Evolutionary conservation across 2,888 invertebrate species (phyloP), one percentile per base, ranked within the genome.

Genomic region (Drosophila fungiperda): DNA sequence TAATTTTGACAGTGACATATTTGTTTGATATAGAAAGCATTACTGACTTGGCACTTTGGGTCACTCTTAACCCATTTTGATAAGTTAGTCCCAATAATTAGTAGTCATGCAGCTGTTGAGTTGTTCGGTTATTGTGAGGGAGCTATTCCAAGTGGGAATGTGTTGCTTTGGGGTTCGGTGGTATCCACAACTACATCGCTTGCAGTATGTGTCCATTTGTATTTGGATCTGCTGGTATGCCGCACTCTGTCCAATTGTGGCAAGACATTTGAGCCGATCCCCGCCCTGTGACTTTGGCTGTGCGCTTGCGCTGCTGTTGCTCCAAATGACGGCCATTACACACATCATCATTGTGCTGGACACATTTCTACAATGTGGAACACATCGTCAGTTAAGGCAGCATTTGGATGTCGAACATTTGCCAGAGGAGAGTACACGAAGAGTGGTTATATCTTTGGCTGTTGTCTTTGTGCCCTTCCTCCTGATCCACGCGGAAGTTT

Each of bases 211-310:
- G 9, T 38, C 36, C 0, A 26, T 80, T 1, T 12, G 32, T 11
- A 1, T 23, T 3, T 90, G 87, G 87, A 1, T 70, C 15, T 38
- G 32, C 17, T 88, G 86, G 86, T 80, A 75, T 23, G 8, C 26
- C 0, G 26, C 6, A 4, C 32, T 73, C 1, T 73, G 71, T 59
- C 48, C 32, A 8, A 29, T 20, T 1, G 53, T 55, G 0, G 6
- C 42, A 1, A 54, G 11, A 15, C 23, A 49, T 4, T 5, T 33
- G 0, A 8, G 17, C 1, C 17, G 0, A 2, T 2, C 23, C 4
- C 1, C 26, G 0, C 2, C 45, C 6, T 81, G 83, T 23, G 17
- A 52, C 7, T 45, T 89, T 2, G 76, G 81, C 57, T 83, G 79
- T 38, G 7, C 70, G 15, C 32, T 78, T 1, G 20, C 58, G 1